Evolutionary conservation across 2,888 invertebrate species (phyloP), one percentile per base, ranked within the genome.

Genomic region (Drosophila meridionalis): DNA sequence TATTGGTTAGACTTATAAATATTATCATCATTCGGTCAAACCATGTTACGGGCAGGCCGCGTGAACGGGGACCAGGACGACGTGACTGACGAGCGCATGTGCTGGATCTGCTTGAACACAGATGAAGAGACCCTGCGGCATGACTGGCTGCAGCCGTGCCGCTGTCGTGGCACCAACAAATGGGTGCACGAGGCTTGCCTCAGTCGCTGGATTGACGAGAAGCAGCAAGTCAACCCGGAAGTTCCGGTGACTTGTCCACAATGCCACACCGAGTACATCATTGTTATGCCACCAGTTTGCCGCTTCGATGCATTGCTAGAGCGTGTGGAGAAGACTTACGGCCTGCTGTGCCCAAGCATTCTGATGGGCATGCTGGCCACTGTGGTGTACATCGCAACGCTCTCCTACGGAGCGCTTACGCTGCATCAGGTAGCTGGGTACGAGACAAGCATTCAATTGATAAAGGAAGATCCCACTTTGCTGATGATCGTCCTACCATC

Each of bases 101-200:
- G 87, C 52, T 90, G 90, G 87, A 90, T 90, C 12, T 87, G 87
- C 38, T 30, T 85, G 20, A 60, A 61, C 2, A 55, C 72, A 34
- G 81, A 85, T 14, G 73, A 75, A 28, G 90, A 83, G 4, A 34
- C 47, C 6, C 9, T 52, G 7, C 66, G 50, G 0, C 30, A 14
- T 0, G 71, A 83, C 50, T 90, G 87, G 87, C 12, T 83, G 58
- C 79, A 86, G n/a, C 87, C 87, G 0, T 87, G 87, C n/a, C 83
- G 83, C 2, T 87, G 87, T 12, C 79, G 79, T 11, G 88, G 90
- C 56, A 63, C 72, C 63, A 79, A 78, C 30, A 75, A 79, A 11
- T 87, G 87, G 87, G 87, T 90, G 47, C 87, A 87, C 55, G 83
- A 83, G 43, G 32, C 55, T n/a, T 87, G 87, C 34, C 81, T 87